A percentile compares a stretch with the other conserved stretches of the same genome.
These are phyloP conservation scores for Genyomyrus donnyi DNA, from an alignment of 2,113 vertebrate species.

Conservation along the genomic window DNA sequence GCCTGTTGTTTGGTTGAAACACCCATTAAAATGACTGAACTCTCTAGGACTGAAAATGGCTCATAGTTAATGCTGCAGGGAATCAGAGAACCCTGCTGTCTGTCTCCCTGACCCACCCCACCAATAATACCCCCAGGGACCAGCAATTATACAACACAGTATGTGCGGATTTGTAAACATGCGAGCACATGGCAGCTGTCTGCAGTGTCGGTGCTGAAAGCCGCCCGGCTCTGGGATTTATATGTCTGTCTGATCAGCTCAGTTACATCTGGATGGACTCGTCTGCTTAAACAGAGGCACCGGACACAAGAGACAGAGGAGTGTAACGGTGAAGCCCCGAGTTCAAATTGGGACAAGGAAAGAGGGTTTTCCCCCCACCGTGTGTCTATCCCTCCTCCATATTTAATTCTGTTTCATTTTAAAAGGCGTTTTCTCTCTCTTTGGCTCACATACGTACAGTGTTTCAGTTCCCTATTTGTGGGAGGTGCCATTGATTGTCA, in stretches of 20 bases:
- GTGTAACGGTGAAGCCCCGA: neutral
- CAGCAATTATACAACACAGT: neutral
- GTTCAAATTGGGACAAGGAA: neutral
- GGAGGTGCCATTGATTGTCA: neutral
- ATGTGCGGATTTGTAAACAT: neutral
- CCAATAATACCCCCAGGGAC: neutral
- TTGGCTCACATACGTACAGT: neutral
- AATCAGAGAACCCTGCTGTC: neutral
- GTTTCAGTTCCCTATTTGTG: neutral
- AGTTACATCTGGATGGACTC: neutral
- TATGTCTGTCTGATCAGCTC: neutral
- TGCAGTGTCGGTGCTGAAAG: neutral
- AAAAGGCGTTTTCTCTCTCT: neutral
- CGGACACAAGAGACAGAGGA: neutral
- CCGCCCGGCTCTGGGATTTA: neutral
- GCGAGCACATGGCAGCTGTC: neutral
- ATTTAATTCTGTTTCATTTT: neutral
- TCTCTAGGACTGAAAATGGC: neutral
- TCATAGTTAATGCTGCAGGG: neutral
- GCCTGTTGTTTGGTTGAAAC: neutral
- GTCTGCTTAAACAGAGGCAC: neutral
- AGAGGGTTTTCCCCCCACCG: neutral
- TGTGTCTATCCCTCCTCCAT: neutral
- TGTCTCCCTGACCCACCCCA: neutral
- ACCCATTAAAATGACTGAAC: neutral